Base-by-base conservation (phyloP, 2,888 invertebrate genomes). In the Pocota personata region DNA sequence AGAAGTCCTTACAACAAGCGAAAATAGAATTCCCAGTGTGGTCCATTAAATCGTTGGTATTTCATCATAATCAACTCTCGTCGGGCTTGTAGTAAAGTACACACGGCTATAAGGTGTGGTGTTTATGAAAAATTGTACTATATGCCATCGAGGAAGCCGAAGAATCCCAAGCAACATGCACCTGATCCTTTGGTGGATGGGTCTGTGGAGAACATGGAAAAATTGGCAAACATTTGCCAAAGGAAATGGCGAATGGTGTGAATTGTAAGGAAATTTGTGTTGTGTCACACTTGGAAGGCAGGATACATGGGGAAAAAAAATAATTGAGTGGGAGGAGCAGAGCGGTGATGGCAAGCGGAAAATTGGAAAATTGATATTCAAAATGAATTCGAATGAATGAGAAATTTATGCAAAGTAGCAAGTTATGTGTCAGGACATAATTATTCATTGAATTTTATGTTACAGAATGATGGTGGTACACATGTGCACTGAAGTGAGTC, bases 331-430 rank as follows among this genome's bases (percentile, higher is more conserved):
- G 40, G 14, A 6, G 27, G 55, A 35, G 48, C 48, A 16, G 12
- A 12, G 46, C 32, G 32, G 60, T 64, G 79, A 75, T 79, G 73
- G 83, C 83, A 83, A 73, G 83, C 83, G 80, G 84, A 86, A 86
- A 86, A 86, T 86, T 86, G 84, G 80, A 80, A 86, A 86, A 86
- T 86, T 86, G 80, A 86, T 86, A 86, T 86, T 86, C 84, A 80
- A 86, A 86, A 80, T 76, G 64, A 66, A 79, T 57, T 64, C 72
- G 72, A 58, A 64, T 72, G 80, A 82, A 86, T 58, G 84, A 32
- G 84, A 69, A 86, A 86, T 86, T 86, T 80, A 80, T 86, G 84
- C 80, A 86, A 86, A 86, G 58, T 80, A 86, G 58, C 75, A 66
- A 58, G 76, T 66, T 86, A 80, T 80, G 76, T 80, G 84, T 80